phyloP scores from a whole-genome alignment of 1,140 invertebrate genomes.

The Harlomillsia oculata region DNA sequence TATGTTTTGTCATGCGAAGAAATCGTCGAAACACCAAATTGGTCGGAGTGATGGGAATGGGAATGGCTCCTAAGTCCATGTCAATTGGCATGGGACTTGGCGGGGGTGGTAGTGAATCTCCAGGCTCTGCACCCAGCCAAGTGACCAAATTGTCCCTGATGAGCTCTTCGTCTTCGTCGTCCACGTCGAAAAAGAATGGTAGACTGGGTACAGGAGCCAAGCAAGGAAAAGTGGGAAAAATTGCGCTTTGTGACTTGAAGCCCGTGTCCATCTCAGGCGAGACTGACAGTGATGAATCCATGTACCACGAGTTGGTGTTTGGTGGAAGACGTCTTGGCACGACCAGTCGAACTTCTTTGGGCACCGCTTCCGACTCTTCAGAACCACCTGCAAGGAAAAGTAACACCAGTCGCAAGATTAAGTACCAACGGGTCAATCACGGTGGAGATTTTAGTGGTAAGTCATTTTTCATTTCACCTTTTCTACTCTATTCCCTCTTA shows the following conservation, averaged over 20 bases:
- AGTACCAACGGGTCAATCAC: constrained; percentile 33
- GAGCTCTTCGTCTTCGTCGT: constrained; percentile 5
- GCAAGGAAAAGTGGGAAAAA: constrained; percentile 21
- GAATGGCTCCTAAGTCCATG: constrained; percentile 31
- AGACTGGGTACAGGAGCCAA: not conserved
- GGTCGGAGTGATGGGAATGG: constrained; percentile 33
- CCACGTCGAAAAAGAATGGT: constrained; percentile 1
- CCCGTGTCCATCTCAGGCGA: constrained; percentile 31
- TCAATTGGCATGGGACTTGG: constrained; percentile 25
- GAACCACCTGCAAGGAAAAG: constrained; percentile 5
- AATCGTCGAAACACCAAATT: constrained; percentile 32
- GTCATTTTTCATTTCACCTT: not conserved
- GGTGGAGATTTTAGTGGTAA: constrained; percentile 31
- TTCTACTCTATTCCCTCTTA: not conserved
- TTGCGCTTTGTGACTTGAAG: constrained; percentile 32
- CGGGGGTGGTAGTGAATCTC: not conserved
- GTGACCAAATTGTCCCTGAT: not conserved
- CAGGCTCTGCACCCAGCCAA: not conserved
- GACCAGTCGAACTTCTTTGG: not conserved
- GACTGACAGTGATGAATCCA: constrained; percentile 34
- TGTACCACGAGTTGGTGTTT: constrained; percentile 32
- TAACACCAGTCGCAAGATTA: constrained; percentile 19
- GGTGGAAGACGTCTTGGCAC: not conserved
- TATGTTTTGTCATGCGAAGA: constrained; percentile 28
- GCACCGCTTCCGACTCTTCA: not conserved